Base-by-base conservation (phyloP, 2,113 vertebrate genomes). In the Nyctibius bracteatus region DNA sequence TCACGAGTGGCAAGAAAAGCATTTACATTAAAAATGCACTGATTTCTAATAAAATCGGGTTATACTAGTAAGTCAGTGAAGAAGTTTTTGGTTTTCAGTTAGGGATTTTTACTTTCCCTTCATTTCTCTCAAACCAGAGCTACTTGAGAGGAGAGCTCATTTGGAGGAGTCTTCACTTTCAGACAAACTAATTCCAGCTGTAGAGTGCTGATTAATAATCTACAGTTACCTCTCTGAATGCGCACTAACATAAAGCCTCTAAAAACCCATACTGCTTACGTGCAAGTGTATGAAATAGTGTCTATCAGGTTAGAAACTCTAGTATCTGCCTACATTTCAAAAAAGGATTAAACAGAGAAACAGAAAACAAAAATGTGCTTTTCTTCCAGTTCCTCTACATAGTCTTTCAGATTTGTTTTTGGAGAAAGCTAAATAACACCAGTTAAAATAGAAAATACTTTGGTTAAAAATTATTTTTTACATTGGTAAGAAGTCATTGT, bases 1-100 rank as follows among this genome's bases (percentile, higher is more conserved):
- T 30, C 0, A 30, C 49, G 27, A 52, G 5, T 55, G 2, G 10
- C 1, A 67, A 70, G 79, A 63, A 37, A 14, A 22, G 2, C 1
- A 33, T 61, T 92, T 43, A n/a, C 5, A 5, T 58, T 75, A 66
- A 49, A 70, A 74, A 37, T 39, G 5, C 5, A 16, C 2, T 61
- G 5, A 3, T 43, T 47, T 17, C 3, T 2, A 44, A n/a, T 4
- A 68, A 57, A 78, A 54, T n/a, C 20, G 33, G 1, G 5, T 79
- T 72, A 7, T 25, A 49, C 7, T 52, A 71, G 1, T 22, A 67
- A 55, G 14, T 33, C 5, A n/a, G 15, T 52, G 30, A 4, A 15
- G 9, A 39, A 16, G 0, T 6, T 81, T 68, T 39, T 81, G 7
- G 0, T 47, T 47, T 88, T 37, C 10, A 44, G 4, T 49, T 73